Conservation (phyloP, 30 jellyfish, hydroid and myxozoan genomes). For the Turritopsis rubra region DNA sequence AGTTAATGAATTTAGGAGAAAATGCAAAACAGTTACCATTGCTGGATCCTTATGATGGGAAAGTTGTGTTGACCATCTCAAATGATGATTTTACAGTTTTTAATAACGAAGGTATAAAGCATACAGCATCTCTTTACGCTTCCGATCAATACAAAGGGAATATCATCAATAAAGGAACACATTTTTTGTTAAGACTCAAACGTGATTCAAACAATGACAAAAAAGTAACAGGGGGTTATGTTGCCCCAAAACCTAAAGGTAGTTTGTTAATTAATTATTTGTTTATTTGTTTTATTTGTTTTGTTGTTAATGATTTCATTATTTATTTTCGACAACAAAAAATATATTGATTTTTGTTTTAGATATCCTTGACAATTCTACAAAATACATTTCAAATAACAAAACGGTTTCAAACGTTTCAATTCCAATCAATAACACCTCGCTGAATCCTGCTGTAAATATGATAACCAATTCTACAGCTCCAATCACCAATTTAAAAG, state of each 20-base stretch:
- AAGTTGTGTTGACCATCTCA: neutral
- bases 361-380: neutral
- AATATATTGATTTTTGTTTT: too few species aligned
- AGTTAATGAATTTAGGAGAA: neutral
- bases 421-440: neutral
- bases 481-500: neutral
- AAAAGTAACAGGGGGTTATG: neutral
- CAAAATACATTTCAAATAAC: neutral
- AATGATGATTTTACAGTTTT: constrained; percentile 7
- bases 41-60: constrained; percentile 15
- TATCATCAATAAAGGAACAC: constrained; percentile 14
- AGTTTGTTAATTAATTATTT: too few species aligned
- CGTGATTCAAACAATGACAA: neutral
- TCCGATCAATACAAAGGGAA: neutral
- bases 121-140: neutral
- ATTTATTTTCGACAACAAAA: too few species aligned
- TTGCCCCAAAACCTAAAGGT: neutral
- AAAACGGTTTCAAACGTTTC: neutral
- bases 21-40: neutral
- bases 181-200: neutral
- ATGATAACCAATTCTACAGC: neutral
- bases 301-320: too few species aligned
- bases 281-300: too few species aligned
- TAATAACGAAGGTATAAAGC: constrained; percentile 10
- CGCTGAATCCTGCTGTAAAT: neutral